Conservation (phyloP, 2,888 invertebrate species). For the Sesia apiformis region DNA sequence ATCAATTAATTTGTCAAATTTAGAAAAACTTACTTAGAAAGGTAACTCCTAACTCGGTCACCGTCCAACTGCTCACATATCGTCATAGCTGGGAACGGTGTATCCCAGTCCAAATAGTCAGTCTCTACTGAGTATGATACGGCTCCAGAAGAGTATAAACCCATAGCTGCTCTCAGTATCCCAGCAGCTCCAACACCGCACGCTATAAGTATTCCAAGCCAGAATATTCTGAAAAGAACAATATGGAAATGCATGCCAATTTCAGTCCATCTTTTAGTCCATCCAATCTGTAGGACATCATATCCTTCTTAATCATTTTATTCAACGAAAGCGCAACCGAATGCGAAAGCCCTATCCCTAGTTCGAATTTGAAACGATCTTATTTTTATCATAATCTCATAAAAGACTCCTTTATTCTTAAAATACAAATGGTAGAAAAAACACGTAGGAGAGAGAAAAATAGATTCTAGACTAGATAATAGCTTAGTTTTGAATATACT, state of each 20-base stretch:
- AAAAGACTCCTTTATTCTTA: too few species aligned
- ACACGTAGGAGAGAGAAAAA: too few species aligned
- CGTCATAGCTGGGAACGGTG: conserved; percentile 76
- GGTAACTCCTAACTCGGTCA: conserved; percentile 32
- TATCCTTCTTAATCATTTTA: too few species aligned
- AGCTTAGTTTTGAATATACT: too few species aligned
- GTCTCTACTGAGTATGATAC: conserved; percentile 74
- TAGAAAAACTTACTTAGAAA: conserved; percentile 20
- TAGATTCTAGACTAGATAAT: too few species aligned
- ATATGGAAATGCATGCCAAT: too few species aligned
- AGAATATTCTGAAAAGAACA: conserved; percentile 61
- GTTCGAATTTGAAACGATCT: not conserved
- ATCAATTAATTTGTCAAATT: too few species aligned
- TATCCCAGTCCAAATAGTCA: conserved; percentile 76
- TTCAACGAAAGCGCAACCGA: not conserved
- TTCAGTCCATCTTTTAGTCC: too few species aligned
- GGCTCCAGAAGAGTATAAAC: conserved; percentile 54
- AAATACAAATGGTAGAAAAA: too few species aligned
- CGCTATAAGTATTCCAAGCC: conserved; percentile 56
- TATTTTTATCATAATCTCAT: too few species aligned
- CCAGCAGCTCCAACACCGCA: conserved; percentile 35
- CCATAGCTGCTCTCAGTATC: conserved; percentile 49
- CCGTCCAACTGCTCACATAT: conserved; percentile 67
- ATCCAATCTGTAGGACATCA: too few species aligned
- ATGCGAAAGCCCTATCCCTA: not conserved